Base-by-base conservation (phyloP, 2,113 vertebrate species). In the Nibea coibor region DNA sequence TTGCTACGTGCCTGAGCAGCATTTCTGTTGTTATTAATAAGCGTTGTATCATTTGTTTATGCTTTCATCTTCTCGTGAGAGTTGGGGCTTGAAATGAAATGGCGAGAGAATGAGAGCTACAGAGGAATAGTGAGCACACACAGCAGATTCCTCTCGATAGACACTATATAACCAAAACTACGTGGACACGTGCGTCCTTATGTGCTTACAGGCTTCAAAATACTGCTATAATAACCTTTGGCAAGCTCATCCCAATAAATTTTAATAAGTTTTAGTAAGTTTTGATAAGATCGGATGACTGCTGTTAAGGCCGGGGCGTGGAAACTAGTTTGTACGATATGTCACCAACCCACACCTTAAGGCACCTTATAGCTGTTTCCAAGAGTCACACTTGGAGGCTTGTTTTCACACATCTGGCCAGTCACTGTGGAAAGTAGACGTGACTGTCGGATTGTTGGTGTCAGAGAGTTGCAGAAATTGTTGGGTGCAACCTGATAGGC, bases 21-120 rank as follows among this genome's bases (percentile, higher is more conserved):
- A 63, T 87, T 88, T 76, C 72, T 84, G 57, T 83, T 69, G 48
- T 87, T 80, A 90, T 89, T 89, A 89, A 87, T 71, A 53, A 86
- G 81, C 56, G 3, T 45, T 56, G 75, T 50, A 69, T 89, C 65
- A 59, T 85, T 83, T 83, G 78, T 88, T 88, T 77, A 81, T 24
- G 54, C 89, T 76, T 90, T 90, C 65, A 85, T 90, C 80, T 87
- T 48, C 51, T 80, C 20, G 7, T 67, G 67, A 78, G 69, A 57
- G 57, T 50, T 59, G 24, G 35, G 9, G 48, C 64, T 43, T 64
- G 53, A 83, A 67, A 65, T 62, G n/a, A 81, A 72, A 63, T 26
- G 14, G 42, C 0, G 45, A 67, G 39, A 28, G 39, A 61, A 20
- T 10, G 48, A 22, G 61, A 50, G 58, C 28, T 26, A 43, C 54